phyloP scores from a whole-genome alignment of 2,797 vertebrate species.

The Botia almorhae region DNA sequence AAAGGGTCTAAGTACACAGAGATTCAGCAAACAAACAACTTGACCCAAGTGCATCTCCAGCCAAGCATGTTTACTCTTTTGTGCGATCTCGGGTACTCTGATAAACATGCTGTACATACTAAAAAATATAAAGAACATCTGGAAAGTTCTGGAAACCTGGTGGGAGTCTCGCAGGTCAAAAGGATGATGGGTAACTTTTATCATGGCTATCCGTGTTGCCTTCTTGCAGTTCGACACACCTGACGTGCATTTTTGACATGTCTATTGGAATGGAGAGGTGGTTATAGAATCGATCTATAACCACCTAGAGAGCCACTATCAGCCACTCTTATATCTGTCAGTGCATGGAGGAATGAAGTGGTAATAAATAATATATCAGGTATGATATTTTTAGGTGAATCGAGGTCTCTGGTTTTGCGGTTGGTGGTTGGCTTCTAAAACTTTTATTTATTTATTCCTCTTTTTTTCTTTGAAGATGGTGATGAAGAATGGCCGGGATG shows the following conservation, averaged over 20 bases:
- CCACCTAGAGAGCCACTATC: conserved; percentile 28
- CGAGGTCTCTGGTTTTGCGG: conserved; percentile 69
- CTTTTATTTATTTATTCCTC: conserved; percentile 78
- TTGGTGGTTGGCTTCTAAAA: conserved; percentile 73
- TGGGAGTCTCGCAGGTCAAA: neutral
- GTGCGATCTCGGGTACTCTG: neutral
- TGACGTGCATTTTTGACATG: conserved; percentile 70
- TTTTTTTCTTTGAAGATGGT: conserved; percentile 66
- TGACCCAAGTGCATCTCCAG: conserved; percentile 48
- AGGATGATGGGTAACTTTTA: conserved; percentile 59
- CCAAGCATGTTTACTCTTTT: conserved; percentile 41
- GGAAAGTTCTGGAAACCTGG: neutral
- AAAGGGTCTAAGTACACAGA: conserved; percentile 48
- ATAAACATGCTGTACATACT: neutral
- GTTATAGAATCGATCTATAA: conserved; percentile 76
- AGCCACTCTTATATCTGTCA: conserved; percentile 73
- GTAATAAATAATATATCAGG: conserved; percentile 81
- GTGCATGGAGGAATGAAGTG: conserved; percentile 72
- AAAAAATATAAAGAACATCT: neutral
- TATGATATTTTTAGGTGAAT: conserved; percentile 82
- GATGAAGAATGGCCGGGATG: conserved; percentile 36
- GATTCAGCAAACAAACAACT: conserved; percentile 60
- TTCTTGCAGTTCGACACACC: conserved; percentile 73
- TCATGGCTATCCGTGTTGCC: conserved; percentile 69
- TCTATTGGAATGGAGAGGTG: conserved; percentile 73